Evolutionary conservation across 2,797 vertebrate genomes (phyloP).

Genomic region (Cyprinodon diabolis): DNA sequence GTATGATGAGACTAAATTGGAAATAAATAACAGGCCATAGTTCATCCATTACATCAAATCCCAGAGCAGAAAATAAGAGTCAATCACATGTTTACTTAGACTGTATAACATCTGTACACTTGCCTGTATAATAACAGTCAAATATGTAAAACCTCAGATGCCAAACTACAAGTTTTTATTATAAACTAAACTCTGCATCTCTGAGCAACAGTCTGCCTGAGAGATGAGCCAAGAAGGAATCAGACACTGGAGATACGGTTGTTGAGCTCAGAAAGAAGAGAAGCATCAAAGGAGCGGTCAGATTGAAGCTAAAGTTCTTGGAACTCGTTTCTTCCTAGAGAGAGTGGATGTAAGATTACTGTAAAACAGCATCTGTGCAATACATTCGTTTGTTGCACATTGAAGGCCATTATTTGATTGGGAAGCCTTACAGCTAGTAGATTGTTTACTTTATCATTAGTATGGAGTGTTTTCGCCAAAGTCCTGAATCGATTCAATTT

Average conservation of each 20-base stretch:
- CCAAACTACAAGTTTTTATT: background rate
- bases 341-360: background rate
- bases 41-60: background rate
- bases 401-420: too few relatives aligned
- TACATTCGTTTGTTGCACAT: too few relatives aligned
- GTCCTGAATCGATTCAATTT: too few relatives aligned
- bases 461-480: too few relatives aligned
- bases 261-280: background rate
- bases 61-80: background rate
- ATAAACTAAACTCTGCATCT: background rate
- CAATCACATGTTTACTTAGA: background rate
- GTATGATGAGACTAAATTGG: background rate
- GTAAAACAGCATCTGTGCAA: too few relatives aligned
- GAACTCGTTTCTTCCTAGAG: background rate
- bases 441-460: too few relatives aligned
- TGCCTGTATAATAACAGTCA: background rate
- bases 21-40: background rate
- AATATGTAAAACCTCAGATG: background rate
- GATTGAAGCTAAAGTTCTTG: background rate
- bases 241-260: background rate
- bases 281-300: background rate
- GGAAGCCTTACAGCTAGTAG: too few relatives aligned
- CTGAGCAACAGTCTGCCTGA: background rate
- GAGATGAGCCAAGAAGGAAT: background rate
- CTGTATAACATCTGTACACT: background rate